Conservation (phyloP, 2,113 vertebrate genomes). For the Formicarius rufipectus region DNA sequence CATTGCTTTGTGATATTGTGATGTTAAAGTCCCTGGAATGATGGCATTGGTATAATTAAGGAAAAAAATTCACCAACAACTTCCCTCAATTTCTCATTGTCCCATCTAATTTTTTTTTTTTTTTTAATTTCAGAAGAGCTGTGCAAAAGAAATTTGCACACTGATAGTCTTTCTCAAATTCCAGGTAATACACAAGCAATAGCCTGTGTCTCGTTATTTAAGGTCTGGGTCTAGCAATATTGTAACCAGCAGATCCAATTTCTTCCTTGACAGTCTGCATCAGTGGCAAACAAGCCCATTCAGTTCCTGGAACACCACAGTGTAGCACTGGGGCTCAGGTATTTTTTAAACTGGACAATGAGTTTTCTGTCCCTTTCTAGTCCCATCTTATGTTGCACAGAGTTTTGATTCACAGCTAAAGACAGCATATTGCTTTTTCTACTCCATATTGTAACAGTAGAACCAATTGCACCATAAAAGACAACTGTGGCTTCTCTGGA, state of each 20-base stretch:
- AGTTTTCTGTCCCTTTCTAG: not conserved
- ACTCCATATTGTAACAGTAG: not conserved
- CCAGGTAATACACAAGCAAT: not conserved
- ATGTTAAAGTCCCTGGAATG: not conserved
- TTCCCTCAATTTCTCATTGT: not conserved
- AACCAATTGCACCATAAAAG: not conserved
- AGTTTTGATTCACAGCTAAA: not conserved
- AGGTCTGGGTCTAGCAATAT: not conserved
- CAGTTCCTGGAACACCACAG: not conserved
- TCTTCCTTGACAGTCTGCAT: accelerated
- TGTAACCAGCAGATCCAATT: not conserved
- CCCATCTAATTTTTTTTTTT: not conserved
- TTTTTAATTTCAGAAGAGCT: not conserved
- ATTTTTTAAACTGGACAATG: not conserved
- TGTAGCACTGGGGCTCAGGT: not conserved
- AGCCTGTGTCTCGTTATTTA: not conserved
- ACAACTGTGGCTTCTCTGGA: not conserved
- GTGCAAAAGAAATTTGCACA: not conserved
- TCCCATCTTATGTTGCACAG: not conserved
- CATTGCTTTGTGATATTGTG: not conserved
- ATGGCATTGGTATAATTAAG: not conserved
- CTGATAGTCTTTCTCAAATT: not conserved
- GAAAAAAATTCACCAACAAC: not conserved
- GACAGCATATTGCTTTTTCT: not conserved
- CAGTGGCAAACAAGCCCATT: not conserved